Base-by-base conservation (phyloP, 2,888 invertebrate genomes). In the Frankliniella fusca region DNA sequence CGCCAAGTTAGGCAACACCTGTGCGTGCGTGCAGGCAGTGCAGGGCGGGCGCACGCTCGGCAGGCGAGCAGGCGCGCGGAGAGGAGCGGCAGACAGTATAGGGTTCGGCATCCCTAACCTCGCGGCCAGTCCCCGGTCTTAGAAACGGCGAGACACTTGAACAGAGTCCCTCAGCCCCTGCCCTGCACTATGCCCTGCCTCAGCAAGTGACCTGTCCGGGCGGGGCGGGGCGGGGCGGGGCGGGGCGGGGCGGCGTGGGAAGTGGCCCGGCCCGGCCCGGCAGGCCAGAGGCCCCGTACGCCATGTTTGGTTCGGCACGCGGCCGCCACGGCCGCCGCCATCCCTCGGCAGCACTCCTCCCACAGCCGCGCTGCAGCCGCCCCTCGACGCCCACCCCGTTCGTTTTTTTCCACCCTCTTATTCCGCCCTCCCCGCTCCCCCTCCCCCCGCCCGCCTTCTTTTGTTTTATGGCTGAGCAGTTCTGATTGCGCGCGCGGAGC, bases 321-420 rank as follows among this genome's bases (percentile, higher is more conserved):
- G 61, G 70, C 70, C 70, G 70, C 70, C 70, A 20, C 8, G 23
- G 65, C 70, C 23, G 23, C 23, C 70, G n/a, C 5, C 54, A 15
- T 54, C 54, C 54, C 54, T 20, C 54, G 12, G 54, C 54, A 38
- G 61, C 15, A n/a, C n/a, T 18, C 70, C 70, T 27, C 70, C 70
- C 70, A 27, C 70, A 27, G 18, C 15, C 54, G 38, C 54, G 54
- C 54, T 18, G 54, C 54, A 7, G n/a, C 70, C 70, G 27, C 70
- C 27, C 70, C 70, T 27, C 70, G 70, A n/a, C 70, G 70, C n/a
- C 70, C 70, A 76, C 70, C 70, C 70, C 70, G 27, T 23, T 76
- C 70, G 27, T 23, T 76, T 76, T 70, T 76, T 76, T 76, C 70
- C 70, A 76, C 70, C 70, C 70, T 27, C 70, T 61, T 61, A 61